These are phyloP conservation scores for Chelmon rostratus DNA, from an alignment of 2,797 vertebrate species.

Conservation along the genomic window DNA sequence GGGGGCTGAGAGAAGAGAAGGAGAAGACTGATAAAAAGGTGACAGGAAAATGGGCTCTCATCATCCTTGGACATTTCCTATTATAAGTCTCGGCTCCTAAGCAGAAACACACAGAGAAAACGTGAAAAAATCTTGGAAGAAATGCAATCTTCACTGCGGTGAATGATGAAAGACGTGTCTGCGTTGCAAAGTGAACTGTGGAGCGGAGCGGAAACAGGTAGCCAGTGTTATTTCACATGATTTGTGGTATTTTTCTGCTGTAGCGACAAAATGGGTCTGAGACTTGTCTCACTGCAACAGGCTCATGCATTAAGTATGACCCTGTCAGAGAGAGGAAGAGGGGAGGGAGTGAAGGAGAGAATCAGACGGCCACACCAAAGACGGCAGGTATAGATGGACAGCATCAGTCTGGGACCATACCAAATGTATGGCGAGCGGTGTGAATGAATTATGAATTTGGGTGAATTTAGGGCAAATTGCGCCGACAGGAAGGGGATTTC, in stretches of 20 bases:
- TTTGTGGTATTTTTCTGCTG: constrained; percentile 73
- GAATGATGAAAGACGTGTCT: constrained; percentile 43
- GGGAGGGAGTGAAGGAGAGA: constrained; percentile 46
- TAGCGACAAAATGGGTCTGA: constrained; percentile 67
- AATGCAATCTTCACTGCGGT: constrained; percentile 28
- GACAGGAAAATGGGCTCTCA: constrained; percentile 71
- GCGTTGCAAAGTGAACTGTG: constrained; percentile 25
- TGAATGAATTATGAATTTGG: constrained; percentile 87
- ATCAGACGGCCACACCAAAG: constrained; percentile 56
- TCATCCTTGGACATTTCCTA: constrained; percentile 60
- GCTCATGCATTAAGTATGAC: constrained; percentile 83
- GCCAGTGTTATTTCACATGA: constrained; percentile 67
- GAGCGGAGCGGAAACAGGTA: constrained; percentile 47
- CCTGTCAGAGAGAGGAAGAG: constrained; percentile 70
- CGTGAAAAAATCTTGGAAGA: constrained; percentile 24
- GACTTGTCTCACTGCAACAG: constrained; percentile 82
- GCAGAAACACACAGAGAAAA: constrained; percentile 55
- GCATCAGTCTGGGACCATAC: constrained; percentile 57
- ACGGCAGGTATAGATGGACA: constrained; percentile 71
- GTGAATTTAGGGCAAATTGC: constrained; percentile 87
- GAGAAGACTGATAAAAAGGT: constrained; percentile 67
- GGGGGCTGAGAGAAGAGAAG: constrained; percentile 34
- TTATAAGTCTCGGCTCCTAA: constrained; percentile 48
- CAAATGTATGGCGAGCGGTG: constrained; percentile 62
- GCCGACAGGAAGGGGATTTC: constrained; percentile 79